Conservation (phyloP, 1,140 invertebrate species). For the Drosophila bifasciata region DNA sequence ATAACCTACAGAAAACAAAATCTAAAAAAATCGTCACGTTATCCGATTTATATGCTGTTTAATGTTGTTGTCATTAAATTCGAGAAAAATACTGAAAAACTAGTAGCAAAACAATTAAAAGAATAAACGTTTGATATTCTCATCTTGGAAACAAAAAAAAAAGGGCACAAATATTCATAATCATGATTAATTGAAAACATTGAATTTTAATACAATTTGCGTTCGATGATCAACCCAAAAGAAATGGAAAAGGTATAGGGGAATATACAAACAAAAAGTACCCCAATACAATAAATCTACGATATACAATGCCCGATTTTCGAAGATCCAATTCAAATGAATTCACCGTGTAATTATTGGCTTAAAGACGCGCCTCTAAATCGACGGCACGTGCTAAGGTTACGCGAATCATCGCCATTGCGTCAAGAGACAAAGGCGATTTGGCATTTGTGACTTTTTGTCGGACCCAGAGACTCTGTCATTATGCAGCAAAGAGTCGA, state of each 20-base stretch:
- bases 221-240: too few relatives aligned
- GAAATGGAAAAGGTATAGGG: too few relatives aligned
- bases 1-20: not conserved
- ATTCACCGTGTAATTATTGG: conserved; percentile 13
- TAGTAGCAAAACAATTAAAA: too few relatives aligned
- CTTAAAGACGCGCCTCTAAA: conserved; percentile 66
- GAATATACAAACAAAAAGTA: too few relatives aligned
- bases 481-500: conserved; percentile 51
- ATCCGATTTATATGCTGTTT: conserved; percentile 1
- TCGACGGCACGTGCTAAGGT: conserved; percentile 74
- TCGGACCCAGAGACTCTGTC: conserved; percentile 46
- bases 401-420: conserved; percentile 46
- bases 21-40: conserved; percentile 27
- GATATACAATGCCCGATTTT: conserved; percentile 42
- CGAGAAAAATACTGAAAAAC: too few relatives aligned
- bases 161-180: too few relatives aligned
- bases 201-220: too few relatives aligned
- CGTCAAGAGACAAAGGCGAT: conserved; percentile 56
- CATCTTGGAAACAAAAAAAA: too few relatives aligned
- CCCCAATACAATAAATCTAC: conserved; percentile 38
- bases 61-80: too few relatives aligned
- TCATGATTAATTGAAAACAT: too few relatives aligned
- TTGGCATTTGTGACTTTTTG: conserved; percentile 34
- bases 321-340: conserved; percentile 28
- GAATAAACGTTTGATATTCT: too few relatives aligned